Conservation (phyloP, 2,888 invertebrate species). For the Lypha dubia region DNA sequence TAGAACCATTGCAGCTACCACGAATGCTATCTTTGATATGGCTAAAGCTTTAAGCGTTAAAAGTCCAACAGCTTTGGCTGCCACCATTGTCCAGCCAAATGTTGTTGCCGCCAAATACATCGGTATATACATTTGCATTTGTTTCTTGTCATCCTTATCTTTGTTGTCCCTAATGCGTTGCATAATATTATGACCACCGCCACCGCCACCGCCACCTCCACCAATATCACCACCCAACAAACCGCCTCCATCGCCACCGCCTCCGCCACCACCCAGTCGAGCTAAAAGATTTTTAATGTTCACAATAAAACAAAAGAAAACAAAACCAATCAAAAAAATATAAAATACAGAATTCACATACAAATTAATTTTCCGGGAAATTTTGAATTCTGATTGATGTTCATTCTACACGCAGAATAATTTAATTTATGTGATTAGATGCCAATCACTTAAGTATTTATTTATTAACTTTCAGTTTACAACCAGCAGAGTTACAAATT, state of each 20-base stretch:
- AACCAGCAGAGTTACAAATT: no score
- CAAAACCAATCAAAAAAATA: no score
- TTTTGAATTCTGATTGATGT: constrained; percentile 38
- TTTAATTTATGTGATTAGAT: no score
- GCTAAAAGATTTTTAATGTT: constrained; percentile 40
- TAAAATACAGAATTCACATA: neutral
- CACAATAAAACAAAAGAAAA: no score
- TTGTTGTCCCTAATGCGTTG: constrained; percentile 75
- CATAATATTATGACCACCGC: constrained; percentile 79
- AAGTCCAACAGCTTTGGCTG: constrained; percentile 86
- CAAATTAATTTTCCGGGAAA: neutral
- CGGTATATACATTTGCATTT: constrained; percentile 87
- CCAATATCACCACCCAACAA: constrained; percentile 71
- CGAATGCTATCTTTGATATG: constrained; percentile 88
- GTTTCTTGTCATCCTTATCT: constrained; percentile 85
- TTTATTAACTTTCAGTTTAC: no score
- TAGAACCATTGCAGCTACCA: constrained; percentile 86
- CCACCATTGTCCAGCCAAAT: constrained; percentile 86
- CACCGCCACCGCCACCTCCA: constrained; percentile 72
- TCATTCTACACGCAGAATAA: neutral
- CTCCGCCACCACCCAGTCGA: constrained; percentile 72
- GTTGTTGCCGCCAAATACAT: constrained; percentile 88
- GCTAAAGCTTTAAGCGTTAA: constrained; percentile 88
- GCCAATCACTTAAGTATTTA: no score
- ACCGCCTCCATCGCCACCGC: constrained; percentile 74